Evolutionary conservation across 1,140 invertebrate genomes (phyloP).

Genomic region (Eciton burchellii): DNA sequence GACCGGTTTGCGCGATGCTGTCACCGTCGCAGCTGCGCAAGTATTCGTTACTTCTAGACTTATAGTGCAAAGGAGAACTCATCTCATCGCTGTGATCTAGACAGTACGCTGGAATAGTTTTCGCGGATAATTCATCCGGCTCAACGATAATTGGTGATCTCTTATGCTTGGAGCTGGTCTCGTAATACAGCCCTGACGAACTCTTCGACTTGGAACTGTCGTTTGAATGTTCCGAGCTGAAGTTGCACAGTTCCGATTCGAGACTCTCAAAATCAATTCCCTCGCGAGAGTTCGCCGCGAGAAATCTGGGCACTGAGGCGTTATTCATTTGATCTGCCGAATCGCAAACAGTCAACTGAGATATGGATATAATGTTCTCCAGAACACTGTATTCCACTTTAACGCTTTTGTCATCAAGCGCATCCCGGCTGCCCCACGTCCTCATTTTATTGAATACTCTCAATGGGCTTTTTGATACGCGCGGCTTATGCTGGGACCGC

Average conservation of each 20-base stretch:
- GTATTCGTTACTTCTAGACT: conserved; percentile 77
- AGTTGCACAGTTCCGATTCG: conserved; percentile 79
- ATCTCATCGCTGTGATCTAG: conserved; percentile 55
- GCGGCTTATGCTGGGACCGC: conserved; percentile 77
- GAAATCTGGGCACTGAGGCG: conserved; percentile 75
- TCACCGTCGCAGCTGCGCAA: conserved; percentile 70
- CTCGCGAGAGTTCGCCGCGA: conserved; percentile 82
- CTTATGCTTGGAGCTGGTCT: conserved; percentile 62
- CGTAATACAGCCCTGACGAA: conserved; percentile 74
- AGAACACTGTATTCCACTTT: conserved; percentile 79
- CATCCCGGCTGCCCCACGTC: conserved; percentile 82
- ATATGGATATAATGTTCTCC: conserved; percentile 74
- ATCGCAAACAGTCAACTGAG: conserved; percentile 68
- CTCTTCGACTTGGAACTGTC: conserved; percentile 79
- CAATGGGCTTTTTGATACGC: conserved; percentile 82
- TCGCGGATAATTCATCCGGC: conserved; percentile 27
- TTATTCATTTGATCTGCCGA: conserved; percentile 54
- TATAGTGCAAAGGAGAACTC: conserved; percentile 64
- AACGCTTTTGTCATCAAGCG: conserved; percentile 76
- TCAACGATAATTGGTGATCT: conserved; percentile 70
- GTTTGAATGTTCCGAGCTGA: conserved; percentile 80
- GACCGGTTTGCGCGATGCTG: conserved; percentile 34
- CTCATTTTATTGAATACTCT: conserved; percentile 81
- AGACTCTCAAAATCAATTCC: conserved; percentile 84
- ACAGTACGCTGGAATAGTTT: conserved; percentile 20